Evolutionary conservation across 2,113 vertebrate species (phyloP), one percentile per base, ranked within the genome.

Genomic region (Lepus americanus): DNA sequence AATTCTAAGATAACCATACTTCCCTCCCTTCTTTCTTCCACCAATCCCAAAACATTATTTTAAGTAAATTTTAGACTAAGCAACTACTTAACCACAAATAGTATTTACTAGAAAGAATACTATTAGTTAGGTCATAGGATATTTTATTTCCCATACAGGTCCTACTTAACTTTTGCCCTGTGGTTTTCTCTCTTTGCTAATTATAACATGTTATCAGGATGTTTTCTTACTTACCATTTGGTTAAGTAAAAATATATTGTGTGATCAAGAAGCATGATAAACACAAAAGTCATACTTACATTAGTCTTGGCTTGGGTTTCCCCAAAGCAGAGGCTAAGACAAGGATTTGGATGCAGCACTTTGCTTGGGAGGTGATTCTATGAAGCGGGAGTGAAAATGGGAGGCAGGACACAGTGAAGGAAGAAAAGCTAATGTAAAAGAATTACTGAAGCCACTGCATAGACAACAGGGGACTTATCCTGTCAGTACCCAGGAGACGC

Each of bases 71-170:
- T 94, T 74, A 86, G 81, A 87, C 55, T 27, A 74, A 36, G 20
- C n/a, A 84, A 49, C 59, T 91, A 87, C 88, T 79, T 96, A 83
- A 96, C 93, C 70, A 78, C 20, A 87, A 79, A 86, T 27, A 19
- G 29, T 27, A 64, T 84, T 83, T 89, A 72, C 55, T 66, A 72
- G 81, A 74, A 87, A 94, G 63, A 39, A 63, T n/a, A 61, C 25
- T 25, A 14, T 70, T 27, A 25, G 61, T 51, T n/a, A 90, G 44
- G 63, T 77, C 63, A 91, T 36, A 61, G 4, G 27, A 59, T 64
- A 90, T 81, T 92, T 69, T 77, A 82, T 27, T 77, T 87, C 33
- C 51, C 59, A 17, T 84, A 39, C 16, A 13, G 2, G 44, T 36
- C 33, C 95, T 87, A 73, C n/a, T 51, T 93, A 87, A 70, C 44